Evolutionary conservation across 1,140 invertebrate genomes (phyloP).

Genomic region (Neelides sp.): DNA sequence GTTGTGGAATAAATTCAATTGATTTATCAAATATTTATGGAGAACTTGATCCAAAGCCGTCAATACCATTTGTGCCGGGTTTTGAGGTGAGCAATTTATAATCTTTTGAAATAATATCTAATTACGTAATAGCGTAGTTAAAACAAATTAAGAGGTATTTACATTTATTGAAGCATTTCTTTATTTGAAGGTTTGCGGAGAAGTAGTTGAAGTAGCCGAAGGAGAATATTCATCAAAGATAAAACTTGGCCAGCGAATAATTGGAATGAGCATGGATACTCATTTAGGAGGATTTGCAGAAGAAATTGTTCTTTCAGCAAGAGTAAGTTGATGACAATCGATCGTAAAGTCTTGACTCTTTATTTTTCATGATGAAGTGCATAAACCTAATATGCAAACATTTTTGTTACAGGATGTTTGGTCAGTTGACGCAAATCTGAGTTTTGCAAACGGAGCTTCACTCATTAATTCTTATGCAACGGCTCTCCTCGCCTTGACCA

Average conservation of each 20-base stretch:
- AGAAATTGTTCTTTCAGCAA: conserved; percentile 39
- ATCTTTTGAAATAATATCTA: conserved; percentile 40
- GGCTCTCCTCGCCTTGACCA: conserved; percentile 43
- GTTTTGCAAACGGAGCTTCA: conserved; percentile 39
- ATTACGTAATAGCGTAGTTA: conserved; percentile 33
- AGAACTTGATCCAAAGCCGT: conserved; percentile 37
- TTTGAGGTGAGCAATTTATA: conserved; percentile 46
- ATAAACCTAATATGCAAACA: conserved; percentile 12
- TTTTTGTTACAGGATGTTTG: conserved; percentile 43
- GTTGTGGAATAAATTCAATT: conserved; percentile 46
- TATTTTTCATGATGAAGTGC: conserved; percentile 6
- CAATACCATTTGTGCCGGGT: conserved; percentile 43
- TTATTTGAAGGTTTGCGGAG: conserved; percentile 30
- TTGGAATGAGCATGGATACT: conserved; percentile 40
- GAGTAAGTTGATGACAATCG: conserved; percentile 34
- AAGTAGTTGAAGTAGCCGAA: conserved; percentile 25
- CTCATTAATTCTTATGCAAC: conserved; percentile 46
- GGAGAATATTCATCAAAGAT: conserved; percentile 7
- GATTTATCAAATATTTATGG: conserved; percentile 43
- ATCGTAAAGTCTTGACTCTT: conserved; percentile 10
- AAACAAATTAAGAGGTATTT: conserved; percentile 33
- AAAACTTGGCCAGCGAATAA: conserved; percentile 38
- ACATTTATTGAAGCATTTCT: conserved; percentile 26
- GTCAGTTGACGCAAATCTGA: conserved; percentile 40
- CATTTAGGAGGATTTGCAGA: conserved; percentile 43